These are phyloP conservation scores for Hydrochoerus hydrochaeris DNA, from an alignment of 2,113 vertebrate species.

Conservation along the genomic window DNA sequence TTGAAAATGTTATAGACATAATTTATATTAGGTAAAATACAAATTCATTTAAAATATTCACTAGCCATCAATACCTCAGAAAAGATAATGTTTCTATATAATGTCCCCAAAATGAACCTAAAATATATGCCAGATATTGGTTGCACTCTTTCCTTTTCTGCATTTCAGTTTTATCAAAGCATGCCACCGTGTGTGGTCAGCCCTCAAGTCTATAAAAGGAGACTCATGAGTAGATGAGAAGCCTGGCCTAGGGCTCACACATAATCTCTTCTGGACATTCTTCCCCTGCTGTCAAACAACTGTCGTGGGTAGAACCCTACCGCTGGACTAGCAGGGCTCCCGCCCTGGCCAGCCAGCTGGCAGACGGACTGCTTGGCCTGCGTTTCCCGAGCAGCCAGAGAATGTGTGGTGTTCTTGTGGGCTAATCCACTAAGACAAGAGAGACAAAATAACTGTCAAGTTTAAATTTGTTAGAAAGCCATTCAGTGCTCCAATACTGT, in stretches of 20 bases:
- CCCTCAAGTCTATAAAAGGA: conserved; percentile 72
- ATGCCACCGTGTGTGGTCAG: conserved; percentile 17
- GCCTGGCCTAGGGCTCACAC: neutral
- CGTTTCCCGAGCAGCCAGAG: neutral
- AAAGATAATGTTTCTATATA: conserved; percentile 21
- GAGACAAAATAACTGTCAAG: neutral
- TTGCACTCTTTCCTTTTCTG: conserved; percentile 21
- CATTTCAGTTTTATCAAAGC: conserved; percentile 42
- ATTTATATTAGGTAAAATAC: conserved; percentile 19
- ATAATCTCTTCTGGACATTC: conserved; percentile 41
- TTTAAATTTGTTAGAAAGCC: conserved; percentile 24
- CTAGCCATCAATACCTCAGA: neutral
- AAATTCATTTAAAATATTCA: neutral
- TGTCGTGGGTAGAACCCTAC: neutral
- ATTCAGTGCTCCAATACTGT: neutral
- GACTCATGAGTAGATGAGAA: conserved; percentile 40
- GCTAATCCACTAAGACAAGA: neutral
- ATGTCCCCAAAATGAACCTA: neutral
- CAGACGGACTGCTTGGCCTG: neutral
- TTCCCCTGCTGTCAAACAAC: conserved; percentile 62
- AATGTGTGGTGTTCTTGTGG: conserved; percentile 10
- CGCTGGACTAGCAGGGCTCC: neutral
- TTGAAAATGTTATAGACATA: neutral
- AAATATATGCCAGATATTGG: neutral
- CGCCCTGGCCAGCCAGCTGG: neutral